Conservation (phyloP, 2,113 vertebrate species). For the Melospiza georgiana region DNA sequence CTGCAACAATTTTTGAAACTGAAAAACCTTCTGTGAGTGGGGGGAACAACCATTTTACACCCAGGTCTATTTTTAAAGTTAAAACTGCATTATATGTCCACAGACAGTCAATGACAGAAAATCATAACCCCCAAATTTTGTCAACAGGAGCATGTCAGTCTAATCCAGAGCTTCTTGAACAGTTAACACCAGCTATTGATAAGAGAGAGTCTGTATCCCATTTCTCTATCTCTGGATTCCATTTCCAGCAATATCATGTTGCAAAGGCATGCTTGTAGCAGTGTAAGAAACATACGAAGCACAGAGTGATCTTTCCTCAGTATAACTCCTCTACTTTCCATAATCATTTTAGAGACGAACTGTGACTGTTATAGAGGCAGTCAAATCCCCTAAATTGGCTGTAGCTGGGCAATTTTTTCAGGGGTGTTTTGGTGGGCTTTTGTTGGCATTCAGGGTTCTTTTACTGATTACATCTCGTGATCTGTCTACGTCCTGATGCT, state of each 20-base stretch:
- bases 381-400: background rate
- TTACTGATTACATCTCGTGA: background rate
- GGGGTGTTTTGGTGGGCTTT: background rate
- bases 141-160: background rate
- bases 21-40: background rate
- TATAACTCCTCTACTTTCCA: background rate
- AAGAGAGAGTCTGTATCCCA: background rate
- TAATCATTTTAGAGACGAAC: background rate
- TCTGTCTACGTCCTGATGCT: background rate
- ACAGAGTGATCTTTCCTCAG: background rate
- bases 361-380: background rate
- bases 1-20: constrained; percentile 20
- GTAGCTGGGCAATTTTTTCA: background rate
- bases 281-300: background rate
- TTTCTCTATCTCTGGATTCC: background rate
- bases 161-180: background rate
- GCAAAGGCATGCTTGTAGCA: background rate
- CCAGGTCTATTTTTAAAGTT: background rate
- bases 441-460: accelerated
- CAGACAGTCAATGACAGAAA: background rate
- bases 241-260: background rate
- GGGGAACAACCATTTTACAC: constrained; percentile 14
- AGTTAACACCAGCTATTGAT: background rate
- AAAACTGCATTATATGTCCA: background rate
- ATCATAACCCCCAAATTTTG: background rate